A percentile compares a stretch with the other conserved stretches of the same genome.
Evolutionary conservation across 2,797 vertebrate species (phyloP).

Genomic region (Xenops minutus): DNA sequence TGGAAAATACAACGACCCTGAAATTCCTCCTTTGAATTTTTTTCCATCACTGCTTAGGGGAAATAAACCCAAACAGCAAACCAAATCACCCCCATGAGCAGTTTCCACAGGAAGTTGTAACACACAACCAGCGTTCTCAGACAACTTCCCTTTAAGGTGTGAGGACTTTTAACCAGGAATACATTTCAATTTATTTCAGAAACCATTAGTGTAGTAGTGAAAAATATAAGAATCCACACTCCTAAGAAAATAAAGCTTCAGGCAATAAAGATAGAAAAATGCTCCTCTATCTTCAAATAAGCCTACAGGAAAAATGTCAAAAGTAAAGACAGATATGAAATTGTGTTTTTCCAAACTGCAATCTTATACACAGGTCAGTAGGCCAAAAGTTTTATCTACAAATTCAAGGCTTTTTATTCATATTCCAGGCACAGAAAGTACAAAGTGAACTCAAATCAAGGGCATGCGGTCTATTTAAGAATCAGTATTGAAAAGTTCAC

Average conservation of each 20-base stretch:
- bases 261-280: not conserved
- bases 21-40: not conserved
- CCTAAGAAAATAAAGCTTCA: not conserved
- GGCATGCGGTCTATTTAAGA: not conserved
- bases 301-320: not conserved
- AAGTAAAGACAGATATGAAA: not conserved
- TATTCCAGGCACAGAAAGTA: not conserved
- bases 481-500: not conserved
- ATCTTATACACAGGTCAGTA: not conserved
- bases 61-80: not conserved
- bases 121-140: not conserved
- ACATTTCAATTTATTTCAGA: not conserved
- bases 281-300: not conserved
- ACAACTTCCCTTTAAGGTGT: rapidly evolving
- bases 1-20: not conserved
- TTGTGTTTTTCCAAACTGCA: not conserved
- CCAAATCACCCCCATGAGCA: rapidly evolving
- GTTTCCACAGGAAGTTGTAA: not conserved
- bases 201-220: not conserved
- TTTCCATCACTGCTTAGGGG: not conserved
- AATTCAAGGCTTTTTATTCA: not conserved
- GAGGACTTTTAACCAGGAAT: not conserved
- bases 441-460: not conserved
- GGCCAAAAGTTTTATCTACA: not conserved
- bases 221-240: not conserved